Conservation (phyloP, 2,888 invertebrate genomes). For the Philhelius pedissequus region DNA sequence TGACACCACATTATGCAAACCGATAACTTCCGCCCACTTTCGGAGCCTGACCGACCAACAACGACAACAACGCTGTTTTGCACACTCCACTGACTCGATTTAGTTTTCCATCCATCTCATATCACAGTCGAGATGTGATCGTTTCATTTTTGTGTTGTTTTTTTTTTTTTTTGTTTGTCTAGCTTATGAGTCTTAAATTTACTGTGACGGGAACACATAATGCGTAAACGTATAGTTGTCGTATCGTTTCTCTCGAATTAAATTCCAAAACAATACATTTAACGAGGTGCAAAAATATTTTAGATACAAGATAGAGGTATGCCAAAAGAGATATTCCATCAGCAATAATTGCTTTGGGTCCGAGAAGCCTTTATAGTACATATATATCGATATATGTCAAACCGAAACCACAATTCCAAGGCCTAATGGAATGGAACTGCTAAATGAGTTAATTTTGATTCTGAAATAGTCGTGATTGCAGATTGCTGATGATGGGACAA, state of each 20-base stretch:
- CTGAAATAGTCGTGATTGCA: slow-evolving; percentile 16
- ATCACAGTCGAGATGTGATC: slow-evolving; percentile 42
- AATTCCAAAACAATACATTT: slow-evolving; percentile 28
- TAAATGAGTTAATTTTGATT: slow-evolving; percentile 42
- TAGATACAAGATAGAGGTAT: slow-evolving; percentile 1
- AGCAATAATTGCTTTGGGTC: slow-evolving; percentile 36
- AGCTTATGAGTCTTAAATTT: slow-evolving; percentile 58
- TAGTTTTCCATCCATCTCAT: slow-evolving; percentile 42
- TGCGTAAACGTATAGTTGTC: slow-evolving; percentile 16
- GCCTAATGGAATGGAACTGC: slow-evolving; percentile 54
- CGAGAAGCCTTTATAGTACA: slow-evolving; percentile 3
- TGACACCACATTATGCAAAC: slow-evolving; percentile 54
- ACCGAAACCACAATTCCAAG: background rate
- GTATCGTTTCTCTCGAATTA: background rate
- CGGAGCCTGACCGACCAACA: background rate
- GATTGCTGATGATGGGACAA: slow-evolving; percentile 9
- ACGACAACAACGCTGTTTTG: background rate
- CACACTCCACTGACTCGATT: slow-evolving; percentile 57
- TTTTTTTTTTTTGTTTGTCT: slow-evolving; percentile 1
- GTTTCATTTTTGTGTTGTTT: slow-evolving; percentile 10
- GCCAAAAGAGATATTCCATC: slow-evolving; percentile 29
- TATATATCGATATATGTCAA: slow-evolving; percentile 4
- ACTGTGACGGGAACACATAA: slow-evolving; percentile 56
- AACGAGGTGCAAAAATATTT: slow-evolving; percentile 55
- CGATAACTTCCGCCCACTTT: slow-evolving; percentile 3